A percentile compares a stretch with the other conserved stretches of the same genome.
phyloP scores from a whole-genome alignment of 2,797 vertebrate genomes.

The Sebastes goodei region DNA sequence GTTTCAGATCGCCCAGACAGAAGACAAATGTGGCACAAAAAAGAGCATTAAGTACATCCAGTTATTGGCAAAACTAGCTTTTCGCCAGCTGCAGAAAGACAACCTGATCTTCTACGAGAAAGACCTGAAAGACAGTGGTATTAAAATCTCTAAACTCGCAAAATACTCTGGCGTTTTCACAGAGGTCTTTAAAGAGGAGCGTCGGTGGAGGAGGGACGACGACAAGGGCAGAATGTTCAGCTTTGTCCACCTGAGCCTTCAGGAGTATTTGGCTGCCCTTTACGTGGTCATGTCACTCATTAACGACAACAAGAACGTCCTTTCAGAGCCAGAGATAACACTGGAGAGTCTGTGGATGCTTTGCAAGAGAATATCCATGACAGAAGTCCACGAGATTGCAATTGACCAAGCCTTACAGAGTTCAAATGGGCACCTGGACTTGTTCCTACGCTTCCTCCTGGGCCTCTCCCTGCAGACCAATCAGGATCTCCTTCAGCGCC shows the following conservation, averaged over 20 bases:
- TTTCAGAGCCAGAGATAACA: neutral
- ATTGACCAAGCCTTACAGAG: conserved; percentile 2
- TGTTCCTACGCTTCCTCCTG: conserved; percentile 31
- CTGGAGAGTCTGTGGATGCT: neutral
- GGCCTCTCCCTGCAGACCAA: conserved; percentile 19
- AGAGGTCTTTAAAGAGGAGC: conserved; percentile 11
- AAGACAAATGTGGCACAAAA: neutral
- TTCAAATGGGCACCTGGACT: conserved; percentile 22
- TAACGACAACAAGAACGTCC: conserved; percentile 4
- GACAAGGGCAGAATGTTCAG: conserved; percentile 1
- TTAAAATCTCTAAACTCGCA: neutral
- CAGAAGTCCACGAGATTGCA: conserved; percentile 1
- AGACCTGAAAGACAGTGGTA: conserved; percentile 6
- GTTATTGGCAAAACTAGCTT: conserved; percentile 18
- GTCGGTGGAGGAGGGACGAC: neutral
- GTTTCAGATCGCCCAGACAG: conserved; percentile 1
- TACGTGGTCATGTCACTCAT: conserved; percentile 22
- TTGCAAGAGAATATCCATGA: neutral
- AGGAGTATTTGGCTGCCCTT: conserved; percentile 35
- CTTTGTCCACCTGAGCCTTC: conserved; percentile 24
- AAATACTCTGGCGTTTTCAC: conserved; percentile 29
- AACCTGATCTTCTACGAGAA: conserved; percentile 23
- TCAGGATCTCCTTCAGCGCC: neutral
- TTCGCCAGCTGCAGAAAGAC: conserved; percentile 6
- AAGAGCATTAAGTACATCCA: neutral